Conservation (phyloP, 2,113 vertebrate genomes). For the Litocranius walleri region DNA sequence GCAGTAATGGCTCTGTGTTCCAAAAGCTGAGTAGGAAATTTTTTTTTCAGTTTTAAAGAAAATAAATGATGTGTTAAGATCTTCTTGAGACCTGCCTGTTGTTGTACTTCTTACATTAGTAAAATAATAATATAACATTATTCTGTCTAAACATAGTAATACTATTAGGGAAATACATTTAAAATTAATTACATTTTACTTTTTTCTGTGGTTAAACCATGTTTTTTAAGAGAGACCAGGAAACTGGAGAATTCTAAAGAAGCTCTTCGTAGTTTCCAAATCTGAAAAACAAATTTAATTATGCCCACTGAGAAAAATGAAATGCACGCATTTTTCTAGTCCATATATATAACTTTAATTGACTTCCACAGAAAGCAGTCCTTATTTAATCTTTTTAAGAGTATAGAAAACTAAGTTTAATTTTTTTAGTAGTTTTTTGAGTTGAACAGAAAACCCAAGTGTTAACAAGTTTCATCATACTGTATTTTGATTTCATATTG, state of each 20-base stretch:
- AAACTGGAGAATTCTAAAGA: background rate
- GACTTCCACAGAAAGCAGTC: background rate
- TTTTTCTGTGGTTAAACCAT: background rate
- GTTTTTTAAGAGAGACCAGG: background rate
- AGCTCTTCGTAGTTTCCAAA: background rate
- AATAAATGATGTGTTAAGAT: background rate
- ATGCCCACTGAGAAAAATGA: background rate
- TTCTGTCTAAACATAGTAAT: background rate
- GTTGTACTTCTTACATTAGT: background rate
- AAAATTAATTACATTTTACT: background rate
- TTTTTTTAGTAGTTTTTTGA: background rate
- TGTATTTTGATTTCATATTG: background rate
- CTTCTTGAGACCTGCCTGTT: background rate
- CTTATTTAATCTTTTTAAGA: background rate
- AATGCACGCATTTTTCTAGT: background rate
- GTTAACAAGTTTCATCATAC: background rate
- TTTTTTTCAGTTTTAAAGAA: conserved; percentile 28
- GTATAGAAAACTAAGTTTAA: background rate
- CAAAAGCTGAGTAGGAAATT: background rate
- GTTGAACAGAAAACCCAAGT: background rate
- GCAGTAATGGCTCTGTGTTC: background rate
- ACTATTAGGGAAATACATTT: background rate
- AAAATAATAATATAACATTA: background rate
- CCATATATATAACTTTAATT: background rate
- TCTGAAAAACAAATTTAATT: background rate